These are phyloP conservation scores for Halocaridina rubra DNA, from an alignment of 2,888 invertebrate genomes.

Conservation along the genomic window DNA sequence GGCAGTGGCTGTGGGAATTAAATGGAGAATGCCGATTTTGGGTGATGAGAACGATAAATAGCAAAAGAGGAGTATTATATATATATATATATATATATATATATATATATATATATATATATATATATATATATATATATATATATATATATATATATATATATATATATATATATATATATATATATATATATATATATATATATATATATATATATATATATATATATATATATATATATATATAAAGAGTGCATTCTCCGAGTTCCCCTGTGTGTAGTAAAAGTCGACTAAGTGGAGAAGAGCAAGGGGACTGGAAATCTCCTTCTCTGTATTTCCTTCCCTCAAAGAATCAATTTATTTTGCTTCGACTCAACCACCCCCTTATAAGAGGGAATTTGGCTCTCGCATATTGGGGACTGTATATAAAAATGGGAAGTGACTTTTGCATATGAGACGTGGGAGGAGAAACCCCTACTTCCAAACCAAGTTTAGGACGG, in stretches of 20 bases:
- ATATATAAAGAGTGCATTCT: constrained; percentile 6
- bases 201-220: constrained; percentile 15
- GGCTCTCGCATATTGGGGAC: too few species aligned
- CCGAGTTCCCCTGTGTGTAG: background rate
- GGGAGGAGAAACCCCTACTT: too few species aligned
- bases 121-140: constrained; percentile 1
- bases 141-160: background rate
- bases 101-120: background rate
- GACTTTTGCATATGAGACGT: too few species aligned
- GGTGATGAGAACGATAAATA: background rate
- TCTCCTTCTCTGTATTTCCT: background rate
- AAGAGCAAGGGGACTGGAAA: too few species aligned
- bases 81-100: background rate
- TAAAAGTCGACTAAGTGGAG: too few species aligned
- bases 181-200: constrained; percentile 28
- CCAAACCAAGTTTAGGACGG: too few species aligned
- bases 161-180: constrained; percentile 3
- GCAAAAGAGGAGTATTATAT: background rate
- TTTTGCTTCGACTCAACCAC: background rate
- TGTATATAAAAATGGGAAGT: too few species aligned
- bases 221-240: constrained; percentile 30
- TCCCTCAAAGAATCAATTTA: background rate
- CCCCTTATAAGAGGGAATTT: too few species aligned
- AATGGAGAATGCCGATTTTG: too few species aligned
- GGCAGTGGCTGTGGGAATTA: background rate